phyloP scores from a whole-genome alignment of 2,113 vertebrate genomes.

The Alligator mississippiensis region DNA sequence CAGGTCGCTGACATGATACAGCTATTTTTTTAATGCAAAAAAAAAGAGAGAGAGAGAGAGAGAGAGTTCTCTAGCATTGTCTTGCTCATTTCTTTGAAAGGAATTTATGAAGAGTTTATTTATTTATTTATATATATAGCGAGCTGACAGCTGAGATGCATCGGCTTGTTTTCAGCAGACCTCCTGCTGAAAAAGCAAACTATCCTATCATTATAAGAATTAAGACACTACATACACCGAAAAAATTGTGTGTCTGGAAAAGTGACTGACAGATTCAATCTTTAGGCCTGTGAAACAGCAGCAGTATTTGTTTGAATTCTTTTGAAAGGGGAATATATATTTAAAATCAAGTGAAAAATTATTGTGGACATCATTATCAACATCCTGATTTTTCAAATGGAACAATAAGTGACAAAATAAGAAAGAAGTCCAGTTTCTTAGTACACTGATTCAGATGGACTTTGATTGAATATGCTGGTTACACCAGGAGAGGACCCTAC shows the following conservation, averaged over 20 bases:
- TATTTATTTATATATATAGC: constrained; percentile 70
- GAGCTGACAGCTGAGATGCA: constrained; percentile 55
- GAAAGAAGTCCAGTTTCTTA: background rate
- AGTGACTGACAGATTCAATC: constrained; percentile 1
- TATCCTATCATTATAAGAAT: constrained; percentile 58
- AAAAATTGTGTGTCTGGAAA: background rate
- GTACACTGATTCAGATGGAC: too few species aligned
- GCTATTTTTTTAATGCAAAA: constrained; percentile 73
- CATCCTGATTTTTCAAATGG: background rate
- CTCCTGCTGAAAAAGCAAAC: constrained; percentile 63
- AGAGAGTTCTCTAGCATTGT: constrained; percentile 56
- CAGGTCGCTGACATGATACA: constrained; percentile 85
- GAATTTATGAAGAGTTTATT: constrained; percentile 24
- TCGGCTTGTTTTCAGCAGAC: constrained; percentile 62
- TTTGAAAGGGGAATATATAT: background rate
- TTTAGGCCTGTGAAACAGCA: background rate
- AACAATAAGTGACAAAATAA: background rate
- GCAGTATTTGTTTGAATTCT: background rate
- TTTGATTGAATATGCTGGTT: background rate
- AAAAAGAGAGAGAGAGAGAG: fast-evolving
- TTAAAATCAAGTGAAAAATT: constrained; percentile 13
- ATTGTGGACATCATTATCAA: background rate
- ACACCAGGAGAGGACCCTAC: background rate
- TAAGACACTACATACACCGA: constrained; percentile 20
- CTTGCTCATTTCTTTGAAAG: constrained; percentile 28